A percentile compares a stretch with the other conserved stretches of the same genome.
These are phyloP conservation scores for Cossypha niveicapilla DNA, from an alignment of 2,797 vertebrate genomes.

Conservation along the genomic window DNA sequence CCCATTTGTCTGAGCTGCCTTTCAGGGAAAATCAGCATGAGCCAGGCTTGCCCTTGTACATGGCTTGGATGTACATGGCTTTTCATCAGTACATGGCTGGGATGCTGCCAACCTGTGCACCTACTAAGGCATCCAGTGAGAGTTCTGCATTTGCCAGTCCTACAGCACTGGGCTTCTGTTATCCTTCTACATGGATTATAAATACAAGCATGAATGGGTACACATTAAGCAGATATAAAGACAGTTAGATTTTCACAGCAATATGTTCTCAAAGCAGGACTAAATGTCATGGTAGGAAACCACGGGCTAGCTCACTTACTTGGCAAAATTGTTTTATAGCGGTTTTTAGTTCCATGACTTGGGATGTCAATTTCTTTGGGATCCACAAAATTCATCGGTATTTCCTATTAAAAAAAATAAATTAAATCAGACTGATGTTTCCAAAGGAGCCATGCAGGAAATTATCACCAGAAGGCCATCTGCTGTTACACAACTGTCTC, in stretches of 20 bases:
- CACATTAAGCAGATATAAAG: neutral
- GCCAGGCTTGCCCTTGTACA: neutral
- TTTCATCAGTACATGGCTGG: accelerated
- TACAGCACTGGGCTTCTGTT: neutral
- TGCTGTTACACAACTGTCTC: constrained; percentile 37
- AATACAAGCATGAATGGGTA: neutral
- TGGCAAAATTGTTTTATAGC: constrained; percentile 96
- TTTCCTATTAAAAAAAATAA: constrained; percentile 84
- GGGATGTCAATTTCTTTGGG: constrained; percentile 92
- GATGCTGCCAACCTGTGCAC: neutral
- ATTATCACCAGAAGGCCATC: constrained; percentile 56
- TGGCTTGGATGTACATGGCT: neutral
- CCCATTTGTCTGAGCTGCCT: neutral
- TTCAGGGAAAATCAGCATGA: neutral
- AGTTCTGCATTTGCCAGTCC: neutral
- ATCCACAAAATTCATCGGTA: constrained; percentile 98
- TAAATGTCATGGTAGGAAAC: neutral
- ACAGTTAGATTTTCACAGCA: neutral
- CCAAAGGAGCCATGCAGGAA: constrained; percentile 60
- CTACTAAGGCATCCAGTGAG: neutral
- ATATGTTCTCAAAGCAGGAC: neutral
- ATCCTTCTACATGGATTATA: neutral
- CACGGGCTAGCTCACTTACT: constrained; percentile 80
- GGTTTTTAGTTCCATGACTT: constrained; percentile 93
- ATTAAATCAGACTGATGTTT: constrained; percentile 57